These are phyloP conservation scores for Hippocampus zosterae DNA, from an alignment of 2,113 vertebrate genomes.

Conservation along the genomic window DNA sequence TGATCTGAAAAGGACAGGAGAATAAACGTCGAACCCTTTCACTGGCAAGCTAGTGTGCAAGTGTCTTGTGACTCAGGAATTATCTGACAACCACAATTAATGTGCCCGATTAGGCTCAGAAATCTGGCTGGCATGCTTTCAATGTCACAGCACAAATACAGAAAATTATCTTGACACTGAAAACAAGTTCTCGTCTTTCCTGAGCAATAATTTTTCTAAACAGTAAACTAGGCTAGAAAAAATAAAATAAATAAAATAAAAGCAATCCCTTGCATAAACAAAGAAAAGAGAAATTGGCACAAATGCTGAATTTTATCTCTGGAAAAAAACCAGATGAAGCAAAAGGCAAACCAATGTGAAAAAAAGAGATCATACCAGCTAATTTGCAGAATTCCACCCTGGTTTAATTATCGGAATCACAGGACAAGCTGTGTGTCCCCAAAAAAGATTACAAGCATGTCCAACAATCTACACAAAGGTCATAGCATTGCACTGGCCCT, in stretches of 20 bases:
- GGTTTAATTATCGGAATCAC: too few species aligned
- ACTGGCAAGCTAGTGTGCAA: too few species aligned
- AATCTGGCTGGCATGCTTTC: slow-evolving; percentile 33
- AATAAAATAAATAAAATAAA: not conserved
- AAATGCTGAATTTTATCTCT: slow-evolving; percentile 1
- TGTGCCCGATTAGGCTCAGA: slow-evolving; percentile 39
- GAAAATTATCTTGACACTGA: slow-evolving; percentile 53
- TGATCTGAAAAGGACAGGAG: too few species aligned
- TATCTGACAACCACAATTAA: slow-evolving; percentile 29
- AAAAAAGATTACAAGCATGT: too few species aligned
- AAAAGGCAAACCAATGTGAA: too few species aligned
- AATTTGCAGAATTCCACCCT: too few species aligned
- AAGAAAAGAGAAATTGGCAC: slow-evolving; percentile 7
- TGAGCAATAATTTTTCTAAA: slow-evolving; percentile 11
- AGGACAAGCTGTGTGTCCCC: too few species aligned
- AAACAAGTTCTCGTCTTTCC: slow-evolving; percentile 30
- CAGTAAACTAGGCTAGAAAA: slow-evolving; percentile 4
- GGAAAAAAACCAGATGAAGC: too few species aligned
- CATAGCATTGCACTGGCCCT: too few species aligned
- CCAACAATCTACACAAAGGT: too few species aligned
- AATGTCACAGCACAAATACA: slow-evolving; percentile 41
- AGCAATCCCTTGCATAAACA: slow-evolving; percentile 5
- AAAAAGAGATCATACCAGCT: too few species aligned
- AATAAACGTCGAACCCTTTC: too few species aligned
- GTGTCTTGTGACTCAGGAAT: slow-evolving; percentile 31